phyloP scores from a whole-genome alignment of 1,140 invertebrate species.

The Diabrotica virgifera region DNA sequence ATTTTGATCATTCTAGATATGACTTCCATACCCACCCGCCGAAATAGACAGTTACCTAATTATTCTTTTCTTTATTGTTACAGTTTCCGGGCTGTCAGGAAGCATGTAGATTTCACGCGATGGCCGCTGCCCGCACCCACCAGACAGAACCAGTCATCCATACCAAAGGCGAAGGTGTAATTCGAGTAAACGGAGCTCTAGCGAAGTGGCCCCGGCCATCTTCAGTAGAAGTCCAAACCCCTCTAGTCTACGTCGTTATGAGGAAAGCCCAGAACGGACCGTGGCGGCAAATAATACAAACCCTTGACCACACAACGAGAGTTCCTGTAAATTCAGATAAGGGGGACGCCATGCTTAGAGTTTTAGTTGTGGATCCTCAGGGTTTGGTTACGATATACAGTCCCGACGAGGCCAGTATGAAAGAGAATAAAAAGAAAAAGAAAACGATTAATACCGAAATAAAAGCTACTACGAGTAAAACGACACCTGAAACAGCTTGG shows the following conservation, averaged over 20 bases:
- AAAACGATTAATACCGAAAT: slow-evolving; percentile 58
- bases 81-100: slow-evolving; percentile 68
- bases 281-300: slow-evolving; percentile 67
- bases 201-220: slow-evolving; percentile 61
- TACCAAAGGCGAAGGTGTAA: slow-evolving; percentile 63
- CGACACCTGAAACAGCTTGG: slow-evolving; percentile 54
- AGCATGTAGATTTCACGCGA: slow-evolving; percentile 64
- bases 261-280: slow-evolving; percentile 57
- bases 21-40: too few species aligned
- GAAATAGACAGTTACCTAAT: too few species aligned
- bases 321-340: slow-evolving; percentile 55
- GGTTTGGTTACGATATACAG: slow-evolving; percentile 67
- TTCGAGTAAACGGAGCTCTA: slow-evolving; percentile 56
- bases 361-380: slow-evolving; percentile 62
- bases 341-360: slow-evolving; percentile 58
- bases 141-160: slow-evolving; percentile 64
- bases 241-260: slow-evolving; percentile 69
- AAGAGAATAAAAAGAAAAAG: slow-evolving; percentile 48
- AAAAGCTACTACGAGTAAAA: slow-evolving; percentile 56
- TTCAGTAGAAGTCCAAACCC: slow-evolving; percentile 47
- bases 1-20: too few species aligned
- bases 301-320: slow-evolving; percentile 57
- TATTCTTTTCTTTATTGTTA: slow-evolving; percentile 44
- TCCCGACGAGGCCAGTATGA: slow-evolving; percentile 52
- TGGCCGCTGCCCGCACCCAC: slow-evolving; percentile 54